A percentile compares a stretch with the other conserved stretches of the same genome.
phyloP scores from a whole-genome alignment of 2,888 invertebrate species.

The Lymantria monacha region DNA sequence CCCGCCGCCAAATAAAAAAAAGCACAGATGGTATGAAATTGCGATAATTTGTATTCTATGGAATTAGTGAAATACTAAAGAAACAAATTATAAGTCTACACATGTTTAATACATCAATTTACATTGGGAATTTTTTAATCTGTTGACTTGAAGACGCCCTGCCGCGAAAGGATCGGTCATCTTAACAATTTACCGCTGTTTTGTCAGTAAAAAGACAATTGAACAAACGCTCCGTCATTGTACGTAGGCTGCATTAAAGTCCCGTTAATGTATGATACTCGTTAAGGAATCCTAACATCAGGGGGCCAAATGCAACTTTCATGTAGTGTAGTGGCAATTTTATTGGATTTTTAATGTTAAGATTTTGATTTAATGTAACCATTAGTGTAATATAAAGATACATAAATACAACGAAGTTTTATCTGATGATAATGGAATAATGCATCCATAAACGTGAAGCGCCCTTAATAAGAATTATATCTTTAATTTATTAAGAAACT shows the following conservation, averaged over 20 bases:
- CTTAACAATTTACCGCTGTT: constrained; percentile 3
- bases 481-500: too few relatives aligned
- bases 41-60: too few relatives aligned
- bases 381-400: not conserved
- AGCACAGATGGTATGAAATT: too few relatives aligned
- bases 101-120: too few relatives aligned
- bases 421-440: too few relatives aligned
- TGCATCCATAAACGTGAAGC: too few relatives aligned
- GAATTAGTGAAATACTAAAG: too few relatives aligned
- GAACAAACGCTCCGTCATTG: constrained; percentile 21
- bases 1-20: too few relatives aligned
- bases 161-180: constrained; percentile 7
- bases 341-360: not conserved
- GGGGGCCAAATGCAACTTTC: constrained; percentile 8
- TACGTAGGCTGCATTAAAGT: constrained; percentile 10
- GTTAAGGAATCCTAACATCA: constrained; percentile 9
- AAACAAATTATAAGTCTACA: too few relatives aligned
- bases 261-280: constrained; percentile 19
- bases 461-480: too few relatives aligned
- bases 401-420: too few relatives aligned
- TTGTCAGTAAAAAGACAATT: constrained; percentile 14
- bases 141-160: constrained; percentile 18
- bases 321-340: not conserved
- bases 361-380: not conserved
- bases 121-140: constrained; percentile 1